Percentiles rank a stretch among this genome's conserved stretches.
These are phyloP conservation scores for Onychomys arenicola DNA, from an alignment of 2,797 vertebrate genomes.

Conservation along the genomic window DNA sequence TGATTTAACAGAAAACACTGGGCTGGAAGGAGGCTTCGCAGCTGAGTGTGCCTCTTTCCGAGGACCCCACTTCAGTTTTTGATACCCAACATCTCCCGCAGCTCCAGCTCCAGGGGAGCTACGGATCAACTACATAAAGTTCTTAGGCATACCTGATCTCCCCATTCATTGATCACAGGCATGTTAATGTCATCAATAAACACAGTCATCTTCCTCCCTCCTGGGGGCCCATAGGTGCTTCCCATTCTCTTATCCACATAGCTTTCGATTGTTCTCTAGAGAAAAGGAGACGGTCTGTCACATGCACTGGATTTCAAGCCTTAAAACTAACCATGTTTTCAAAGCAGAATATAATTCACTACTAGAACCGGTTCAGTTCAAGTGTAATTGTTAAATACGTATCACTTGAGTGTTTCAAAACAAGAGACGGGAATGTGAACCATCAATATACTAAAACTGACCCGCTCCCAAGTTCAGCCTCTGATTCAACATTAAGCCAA, in stretches of 20 bases:
- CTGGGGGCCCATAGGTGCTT: conserved; percentile 89
- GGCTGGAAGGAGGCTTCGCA: neutral
- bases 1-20: neutral
- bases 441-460: neutral
- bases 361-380: neutral
- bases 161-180: conserved; percentile 91
- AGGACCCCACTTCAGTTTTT: neutral
- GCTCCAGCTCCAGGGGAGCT: neutral
- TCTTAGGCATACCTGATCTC: conserved; percentile 88
- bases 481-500: neutral
- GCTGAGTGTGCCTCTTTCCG: neutral
- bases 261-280: conserved; percentile 89
- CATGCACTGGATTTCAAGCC: neutral
- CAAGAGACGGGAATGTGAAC: neutral
- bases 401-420: neutral
- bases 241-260: conserved; percentile 89
- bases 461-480: neutral
- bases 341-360: neutral
- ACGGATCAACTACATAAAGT: neutral
- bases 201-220: conserved; percentile 89
- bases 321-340: neutral
- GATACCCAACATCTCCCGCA: neutral
- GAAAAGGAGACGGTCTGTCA: conserved; percentile 36
- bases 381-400: neutral
- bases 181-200: conserved; percentile 91